Base-by-base conservation (phyloP, 2,113 vertebrate genomes). In the Cebus imitator region DNA sequence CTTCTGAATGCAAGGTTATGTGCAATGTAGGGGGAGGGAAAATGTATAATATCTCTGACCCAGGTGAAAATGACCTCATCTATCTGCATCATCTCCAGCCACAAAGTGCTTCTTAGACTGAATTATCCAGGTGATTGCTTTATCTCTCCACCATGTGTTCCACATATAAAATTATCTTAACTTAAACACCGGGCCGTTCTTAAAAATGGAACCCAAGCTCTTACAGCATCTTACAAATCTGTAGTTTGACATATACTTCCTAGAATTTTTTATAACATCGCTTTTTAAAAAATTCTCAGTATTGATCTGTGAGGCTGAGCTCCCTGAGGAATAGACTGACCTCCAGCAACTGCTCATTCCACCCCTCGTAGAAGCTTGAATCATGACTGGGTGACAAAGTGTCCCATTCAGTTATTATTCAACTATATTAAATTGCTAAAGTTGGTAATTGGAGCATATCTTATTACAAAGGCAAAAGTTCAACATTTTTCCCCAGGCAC, bases 401-500 rank as follows among this genome's bases (percentile, higher is more conserved):
- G 97, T 86, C 87, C 30, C 43, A 43, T 95, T 98, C 13, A 94
- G 98, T 98, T 98, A 95, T 91, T 97, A 95, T 92, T 97, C 95
- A 94, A 43, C 94, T 98, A 81, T 96, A 96, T 97, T 73, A 97
- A 97, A 30, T 66, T 96, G 97, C 97, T 91, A 96, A 98, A 94
- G 68, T 94, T 97, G 87, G 57, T 96, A 98, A 97, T 96, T 79
- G 68, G 48, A 57, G 82, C 70, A 25, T 96, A 93, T 91, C 58
- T 98, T 97, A 93, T 97, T 98, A 98, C 88, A 97, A 90, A 98
- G 83, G 83, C 87, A 91, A 96, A 98, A 98, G 90, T 98, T 97
- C 93, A 98, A 21, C 84, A 96, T 97, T 78, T 90, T 95, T 97
- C 91, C 91, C 85, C 86, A 91, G 79, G 88, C 95, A 64, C 27